These are phyloP conservation scores for Ischnura elegans DNA, from an alignment of 2,888 invertebrate genomes.

Conservation along the genomic window DNA sequence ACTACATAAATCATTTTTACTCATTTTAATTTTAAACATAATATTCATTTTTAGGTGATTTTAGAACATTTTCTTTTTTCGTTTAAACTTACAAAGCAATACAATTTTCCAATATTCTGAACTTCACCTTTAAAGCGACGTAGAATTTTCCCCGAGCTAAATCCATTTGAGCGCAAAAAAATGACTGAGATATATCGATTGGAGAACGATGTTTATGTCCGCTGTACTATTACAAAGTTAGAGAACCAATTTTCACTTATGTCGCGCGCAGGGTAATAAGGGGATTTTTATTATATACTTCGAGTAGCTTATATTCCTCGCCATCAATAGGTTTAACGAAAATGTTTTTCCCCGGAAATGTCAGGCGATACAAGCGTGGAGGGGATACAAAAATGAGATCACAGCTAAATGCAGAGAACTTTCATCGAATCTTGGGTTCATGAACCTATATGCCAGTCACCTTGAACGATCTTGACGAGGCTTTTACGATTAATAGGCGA, in stretches of 20 bases:
- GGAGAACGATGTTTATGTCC: neutral
- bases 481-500: neutral
- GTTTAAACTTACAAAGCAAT: too few relatives aligned
- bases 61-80: too few relatives aligned
- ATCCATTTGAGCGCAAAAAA: too few relatives aligned
- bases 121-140: too few relatives aligned
- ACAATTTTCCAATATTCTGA: too few relatives aligned
- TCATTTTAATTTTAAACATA: too few relatives aligned
- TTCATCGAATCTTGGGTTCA: neutral
- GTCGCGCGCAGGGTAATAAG: neutral
- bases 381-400: neutral
- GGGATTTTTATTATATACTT: neutral
- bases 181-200: neutral
- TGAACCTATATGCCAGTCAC: neutral
- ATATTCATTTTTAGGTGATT: too few relatives aligned
- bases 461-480: neutral
- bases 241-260: neutral
- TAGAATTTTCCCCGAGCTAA: too few relatives aligned
- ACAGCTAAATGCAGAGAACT: neutral
- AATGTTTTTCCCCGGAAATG: neutral
- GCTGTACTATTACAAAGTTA: neutral
- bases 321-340: neutral
- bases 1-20: too few relatives aligned
- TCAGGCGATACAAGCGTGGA: neutral
- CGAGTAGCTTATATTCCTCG: neutral